A percentile compares a stretch with the other conserved stretches of the same genome.
Conservation (phyloP, 2,797 vertebrate species). For the Takifugu rubripes region DNA sequence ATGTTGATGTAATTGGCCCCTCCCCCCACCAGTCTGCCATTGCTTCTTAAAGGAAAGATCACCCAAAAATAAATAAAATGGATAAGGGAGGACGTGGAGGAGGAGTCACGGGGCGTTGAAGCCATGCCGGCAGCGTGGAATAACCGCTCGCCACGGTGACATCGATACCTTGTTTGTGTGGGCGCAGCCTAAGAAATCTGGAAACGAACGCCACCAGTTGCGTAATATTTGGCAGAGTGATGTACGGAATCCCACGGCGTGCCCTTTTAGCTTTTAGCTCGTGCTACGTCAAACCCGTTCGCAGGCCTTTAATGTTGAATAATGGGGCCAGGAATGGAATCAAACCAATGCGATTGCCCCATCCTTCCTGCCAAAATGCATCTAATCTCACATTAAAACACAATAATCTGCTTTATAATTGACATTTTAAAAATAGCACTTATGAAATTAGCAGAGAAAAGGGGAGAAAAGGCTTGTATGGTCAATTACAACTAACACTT, state of each 20-base stretch:
- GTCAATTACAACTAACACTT: slow-evolving; percentile 73
- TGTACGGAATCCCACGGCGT: slow-evolving; percentile 17
- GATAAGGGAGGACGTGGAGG: no score
- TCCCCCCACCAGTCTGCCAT: no score
- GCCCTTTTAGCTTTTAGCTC: slow-evolving; percentile 16
- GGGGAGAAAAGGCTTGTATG: slow-evolving; percentile 68
- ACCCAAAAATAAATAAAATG: no score
- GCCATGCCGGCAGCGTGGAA: slow-evolving; percentile 22
- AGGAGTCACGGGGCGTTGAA: no score
- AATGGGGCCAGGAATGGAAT: slow-evolving; percentile 52
- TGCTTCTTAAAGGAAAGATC: no score
- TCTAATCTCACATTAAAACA: slow-evolving; percentile 69
- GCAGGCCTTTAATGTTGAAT: slow-evolving; percentile 43
- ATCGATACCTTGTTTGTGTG: slow-evolving; percentile 47
- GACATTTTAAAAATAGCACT: slow-evolving; percentile 73
- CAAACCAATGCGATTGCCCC: slow-evolving; percentile 54
- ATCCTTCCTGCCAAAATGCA: slow-evolving; percentile 63
- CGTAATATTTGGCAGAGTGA: slow-evolving; percentile 27
- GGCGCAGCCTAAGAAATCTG: slow-evolving; percentile 15
- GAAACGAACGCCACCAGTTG: slow-evolving; percentile 19
- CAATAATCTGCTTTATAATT: slow-evolving; percentile 72
- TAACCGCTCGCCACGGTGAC: slow-evolving; percentile 47
- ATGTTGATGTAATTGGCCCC: no score
- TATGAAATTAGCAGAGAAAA: slow-evolving; percentile 70
- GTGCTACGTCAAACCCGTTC: slow-evolving; percentile 23